Evolutionary conservation across 1,140 invertebrate species (phyloP), one percentile per base, ranked within the genome.

Genomic region (Trinorchestia longiramus): DNA sequence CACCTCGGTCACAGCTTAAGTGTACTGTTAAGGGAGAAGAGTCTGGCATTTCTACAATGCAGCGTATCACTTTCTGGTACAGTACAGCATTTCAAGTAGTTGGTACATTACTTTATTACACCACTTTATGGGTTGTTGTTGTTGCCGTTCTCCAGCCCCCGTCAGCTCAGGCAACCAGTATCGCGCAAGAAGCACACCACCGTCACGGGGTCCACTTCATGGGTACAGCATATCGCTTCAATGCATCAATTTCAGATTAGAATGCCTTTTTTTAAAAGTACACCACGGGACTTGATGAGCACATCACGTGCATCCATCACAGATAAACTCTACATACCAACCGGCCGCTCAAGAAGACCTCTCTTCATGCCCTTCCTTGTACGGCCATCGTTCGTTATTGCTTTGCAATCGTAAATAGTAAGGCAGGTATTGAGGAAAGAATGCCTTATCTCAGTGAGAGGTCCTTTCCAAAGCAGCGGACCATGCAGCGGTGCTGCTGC

Each of bases 401-500:
- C 41, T 43, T 41, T 41, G 88, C 41, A 90, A 90, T 90, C 0
- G 23, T 90, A 44, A 94, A 45, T 94, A 94, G 44, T 23, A 43
- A 8, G 44, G 92, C 44, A 94, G 92, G 43, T n/a, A 94, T 94
- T 40, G 92, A 17, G 41, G 44, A 44, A 47, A 94, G 15, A 43
- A 44, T 47, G 45, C 43, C 92, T 47, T 94, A 94, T 94, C 92
- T 44, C 36, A 44, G 36, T 47, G 92, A 40, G 43, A 94, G 43
- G 43, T 45, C 92, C 92, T 94, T 94, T 94, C 92, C 43, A 43
- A 94, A 45, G 92, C 92, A 94, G 43, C 92, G 92, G 36, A 94
- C 43, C 92, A 94, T 94, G 92, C 92, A 94, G 40, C 92, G 40
- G 62, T 28, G 62, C 62, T 77, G 62, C 62, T 36, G 62, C 62